A percentile compares a stretch with the other conserved stretches of the same genome.
These are phyloP conservation scores for Neosilurus mollespiculum DNA, from an alignment of 2,797 vertebrate genomes.

Conservation along the genomic window DNA sequence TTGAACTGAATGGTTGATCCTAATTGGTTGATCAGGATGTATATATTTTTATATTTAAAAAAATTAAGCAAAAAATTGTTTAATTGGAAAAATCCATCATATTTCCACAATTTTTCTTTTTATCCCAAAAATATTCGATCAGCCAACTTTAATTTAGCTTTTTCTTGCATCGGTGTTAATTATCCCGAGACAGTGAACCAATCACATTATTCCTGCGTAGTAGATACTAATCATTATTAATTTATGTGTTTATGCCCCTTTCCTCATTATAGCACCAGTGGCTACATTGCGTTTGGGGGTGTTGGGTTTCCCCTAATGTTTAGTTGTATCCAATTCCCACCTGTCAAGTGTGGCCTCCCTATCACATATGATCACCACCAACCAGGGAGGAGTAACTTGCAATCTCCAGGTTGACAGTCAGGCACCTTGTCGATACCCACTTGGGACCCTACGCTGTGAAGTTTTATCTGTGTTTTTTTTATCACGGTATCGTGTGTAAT, in stretches of 20 bases:
- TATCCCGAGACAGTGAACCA: too few species aligned
- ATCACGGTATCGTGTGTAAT: not conserved
- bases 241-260: not conserved
- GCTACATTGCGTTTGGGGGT: too few species aligned
- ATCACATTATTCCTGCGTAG: too few species aligned
- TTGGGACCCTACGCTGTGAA: not conserved
- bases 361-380: too few species aligned
- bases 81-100: not conserved
- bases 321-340: too few species aligned
- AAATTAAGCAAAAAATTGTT: not conserved
- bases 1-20: constrained; percentile 7
- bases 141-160: not conserved
- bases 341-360: too few species aligned
- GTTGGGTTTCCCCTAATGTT: too few species aligned
- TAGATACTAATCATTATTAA: not conserved
- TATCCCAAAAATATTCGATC: not conserved
- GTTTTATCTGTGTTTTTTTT: not conserved
- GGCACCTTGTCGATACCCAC: too few species aligned
- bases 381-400: too few species aligned
- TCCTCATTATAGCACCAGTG: not conserved
- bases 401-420: too few species aligned
- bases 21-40: not conserved
- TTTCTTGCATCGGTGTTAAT: not conserved
- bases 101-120: not conserved
- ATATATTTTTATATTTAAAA: not conserved